phyloP scores from a whole-genome alignment of 2,888 invertebrate species.

The Dicycla oo region DNA sequence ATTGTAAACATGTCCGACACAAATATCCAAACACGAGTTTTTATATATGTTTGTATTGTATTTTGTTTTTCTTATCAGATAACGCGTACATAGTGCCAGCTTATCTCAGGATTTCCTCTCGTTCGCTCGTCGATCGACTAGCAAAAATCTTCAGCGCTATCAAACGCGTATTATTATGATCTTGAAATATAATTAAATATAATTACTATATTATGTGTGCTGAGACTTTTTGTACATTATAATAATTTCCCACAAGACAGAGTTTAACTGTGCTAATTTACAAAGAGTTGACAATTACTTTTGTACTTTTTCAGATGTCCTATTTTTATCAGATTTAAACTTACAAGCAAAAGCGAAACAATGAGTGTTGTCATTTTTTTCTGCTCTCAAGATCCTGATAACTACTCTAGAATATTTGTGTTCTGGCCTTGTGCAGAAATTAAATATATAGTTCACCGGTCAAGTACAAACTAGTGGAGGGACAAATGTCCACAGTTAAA shows the following conservation, averaged over 20 bases:
- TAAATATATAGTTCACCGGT: neutral
- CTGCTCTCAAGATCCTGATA: neutral
- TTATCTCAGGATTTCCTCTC: slow-evolving; percentile 61
- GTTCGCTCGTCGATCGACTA: slow-evolving; percentile 27
- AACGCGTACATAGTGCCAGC: slow-evolving; percentile 32
- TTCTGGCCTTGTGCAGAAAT: neutral
- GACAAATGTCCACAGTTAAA: neutral
- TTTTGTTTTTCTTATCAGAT: slow-evolving; percentile 59
- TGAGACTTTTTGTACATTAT: slow-evolving; percentile 55
- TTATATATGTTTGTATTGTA: slow-evolving; percentile 52
- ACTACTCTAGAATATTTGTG: neutral
- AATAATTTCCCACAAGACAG: slow-evolving; percentile 53
- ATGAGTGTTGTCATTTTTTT: slow-evolving; percentile 2
- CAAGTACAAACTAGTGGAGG: too few relatives aligned
- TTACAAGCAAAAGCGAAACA: slow-evolving; percentile 13
- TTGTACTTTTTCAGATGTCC: slow-evolving; percentile 9
- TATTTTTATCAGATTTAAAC: slow-evolving; percentile 9
- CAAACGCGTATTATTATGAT: slow-evolving; percentile 45
- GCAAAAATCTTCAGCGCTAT: slow-evolving; percentile 46
- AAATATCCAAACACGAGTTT: slow-evolving; percentile 55
- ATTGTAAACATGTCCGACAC: slow-evolving; percentile 47
- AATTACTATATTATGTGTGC: slow-evolving; percentile 52
- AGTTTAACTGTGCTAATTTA: slow-evolving; percentile 38
- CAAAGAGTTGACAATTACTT: slow-evolving; percentile 25
- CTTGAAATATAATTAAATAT: slow-evolving; percentile 58